phyloP scores from a whole-genome alignment of 2,888 invertebrate genomes.

The Priocnemis perturbator region DNA sequence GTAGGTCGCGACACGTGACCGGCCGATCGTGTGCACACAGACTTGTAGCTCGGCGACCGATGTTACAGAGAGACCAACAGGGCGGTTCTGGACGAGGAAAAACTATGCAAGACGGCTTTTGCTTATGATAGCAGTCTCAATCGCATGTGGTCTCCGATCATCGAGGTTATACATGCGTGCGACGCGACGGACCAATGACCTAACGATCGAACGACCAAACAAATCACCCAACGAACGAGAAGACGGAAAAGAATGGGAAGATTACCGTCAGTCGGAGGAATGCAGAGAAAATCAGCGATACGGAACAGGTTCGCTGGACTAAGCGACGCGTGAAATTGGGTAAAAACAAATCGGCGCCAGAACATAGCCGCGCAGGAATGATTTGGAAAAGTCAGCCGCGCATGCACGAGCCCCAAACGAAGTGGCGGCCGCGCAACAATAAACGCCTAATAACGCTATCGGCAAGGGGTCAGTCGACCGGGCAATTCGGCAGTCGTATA shows the following conservation, averaged over 20 bases:
- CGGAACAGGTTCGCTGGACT: slow-evolving; percentile 27
- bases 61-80: no score
- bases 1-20: background rate
- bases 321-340: slow-evolving; percentile 59
- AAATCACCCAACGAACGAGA: slow-evolving; percentile 3
- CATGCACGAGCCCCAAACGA: background rate
- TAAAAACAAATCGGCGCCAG: slow-evolving; percentile 55
- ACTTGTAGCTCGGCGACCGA: no score
- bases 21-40: no score
- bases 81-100: no score
- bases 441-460: no score
- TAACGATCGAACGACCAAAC: background rate
- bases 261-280: background rate
- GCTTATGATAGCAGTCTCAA: no score
- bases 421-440: no score
- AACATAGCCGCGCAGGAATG: slow-evolving; percentile 6
- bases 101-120: no score
- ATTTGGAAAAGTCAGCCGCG: background rate
- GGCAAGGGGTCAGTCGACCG: no score
- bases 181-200: no score
- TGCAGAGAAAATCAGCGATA: background rate
- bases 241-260: background rate
- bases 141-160: no score
- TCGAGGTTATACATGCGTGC: background rate
- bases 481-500: no score